phyloP scores from a whole-genome alignment of 2,888 invertebrate species.

The Perizoma affinitatum region DNA sequence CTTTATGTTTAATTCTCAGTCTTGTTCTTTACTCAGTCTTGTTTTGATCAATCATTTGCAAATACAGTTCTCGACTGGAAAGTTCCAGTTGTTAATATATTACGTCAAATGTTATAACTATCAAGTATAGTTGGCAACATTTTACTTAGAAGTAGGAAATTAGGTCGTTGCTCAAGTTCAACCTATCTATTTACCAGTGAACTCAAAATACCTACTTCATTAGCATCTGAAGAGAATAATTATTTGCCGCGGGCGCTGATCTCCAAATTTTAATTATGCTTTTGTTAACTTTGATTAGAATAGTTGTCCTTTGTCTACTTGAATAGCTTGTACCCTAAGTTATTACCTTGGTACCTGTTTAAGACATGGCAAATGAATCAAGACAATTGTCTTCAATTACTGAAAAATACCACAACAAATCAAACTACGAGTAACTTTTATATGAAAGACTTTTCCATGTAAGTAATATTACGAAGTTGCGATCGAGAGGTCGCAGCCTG shows the following conservation, averaged over 20 bases:
- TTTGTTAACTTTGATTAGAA: slow-evolving; percentile 63
- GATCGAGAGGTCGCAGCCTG: too few species aligned
- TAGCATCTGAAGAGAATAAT: slow-evolving; percentile 61
- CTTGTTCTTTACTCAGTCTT: too few species aligned
- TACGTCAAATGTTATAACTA: not conserved
- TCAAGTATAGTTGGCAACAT: not conserved
- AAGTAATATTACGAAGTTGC: too few species aligned
- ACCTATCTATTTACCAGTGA: slow-evolving; percentile 20
- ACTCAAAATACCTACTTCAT: slow-evolving; percentile 45
- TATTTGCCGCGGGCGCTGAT: slow-evolving; percentile 46
- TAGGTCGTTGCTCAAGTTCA: slow-evolving; percentile 5
- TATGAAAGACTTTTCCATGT: too few species aligned
- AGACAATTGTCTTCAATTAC: too few species aligned
- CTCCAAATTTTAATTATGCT: slow-evolving; percentile 60
- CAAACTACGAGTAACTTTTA: too few species aligned
- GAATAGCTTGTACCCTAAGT: not conserved
- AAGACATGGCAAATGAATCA: not conserved
- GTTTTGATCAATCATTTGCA: too few species aligned
- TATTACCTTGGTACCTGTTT: slow-evolving; percentile 2
- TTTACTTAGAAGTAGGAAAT: slow-evolving; percentile 13
- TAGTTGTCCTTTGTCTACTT: slow-evolving; percentile 34
- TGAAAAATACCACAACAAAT: too few species aligned
- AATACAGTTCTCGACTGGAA: too few species aligned
- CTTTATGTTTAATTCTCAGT: too few species aligned
- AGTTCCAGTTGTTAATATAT: too few species aligned